Evolutionary conservation across 2,888 invertebrate genomes (phyloP), one percentile per base, ranked within the genome.

Genomic region (Pammene aurita): DNA sequence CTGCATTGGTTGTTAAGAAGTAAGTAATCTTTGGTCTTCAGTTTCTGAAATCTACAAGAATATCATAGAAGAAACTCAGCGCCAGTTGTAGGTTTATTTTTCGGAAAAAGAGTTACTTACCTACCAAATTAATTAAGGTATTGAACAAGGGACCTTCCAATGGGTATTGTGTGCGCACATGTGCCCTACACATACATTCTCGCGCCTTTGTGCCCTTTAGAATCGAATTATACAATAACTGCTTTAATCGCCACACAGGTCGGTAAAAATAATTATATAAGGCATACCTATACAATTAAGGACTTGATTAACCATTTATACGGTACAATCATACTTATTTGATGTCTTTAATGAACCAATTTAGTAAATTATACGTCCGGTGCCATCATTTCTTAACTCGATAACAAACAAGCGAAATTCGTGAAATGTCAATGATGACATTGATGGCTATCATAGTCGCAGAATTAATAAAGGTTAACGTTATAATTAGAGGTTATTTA

Each of bases 391-490:
- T 58, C 57, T 44, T 42, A 58, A 44, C 42, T 58, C 34, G 7
- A 44, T 54, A 50, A 54, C 41, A 52, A 55, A 44, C n/a, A 58
- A 58, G 14, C 0, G 18, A 38, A 64, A 38, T 35, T 46, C 54
- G 34, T 46, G 38, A 56, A 56, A 64, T 64, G 63, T 55, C 63
- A 62, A 35, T 14, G 10, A 41, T 56, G 0, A 10, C 7, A 34
- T 16, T 61, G 14, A 48, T n/a, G n/a, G n/a, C n/a, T n/a, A n/a
- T n/a, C n/a, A n/a, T n/a, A n/a, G n/a, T n/a, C n/a, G n/a, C n/a
- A n/a, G n/a, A n/a, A n/a, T n/a, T n/a, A n/a, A n/a, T 16, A 56
- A 56, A 56, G 38, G 41, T 56, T 56, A 56, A 41, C 41, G 56
- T 41, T 18, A 16, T 56, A 41, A 56, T 56, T 41, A 38, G 55